Conservation (phyloP, 2,113 vertebrate genomes). For the Cyanocitta stelleri region DNA sequence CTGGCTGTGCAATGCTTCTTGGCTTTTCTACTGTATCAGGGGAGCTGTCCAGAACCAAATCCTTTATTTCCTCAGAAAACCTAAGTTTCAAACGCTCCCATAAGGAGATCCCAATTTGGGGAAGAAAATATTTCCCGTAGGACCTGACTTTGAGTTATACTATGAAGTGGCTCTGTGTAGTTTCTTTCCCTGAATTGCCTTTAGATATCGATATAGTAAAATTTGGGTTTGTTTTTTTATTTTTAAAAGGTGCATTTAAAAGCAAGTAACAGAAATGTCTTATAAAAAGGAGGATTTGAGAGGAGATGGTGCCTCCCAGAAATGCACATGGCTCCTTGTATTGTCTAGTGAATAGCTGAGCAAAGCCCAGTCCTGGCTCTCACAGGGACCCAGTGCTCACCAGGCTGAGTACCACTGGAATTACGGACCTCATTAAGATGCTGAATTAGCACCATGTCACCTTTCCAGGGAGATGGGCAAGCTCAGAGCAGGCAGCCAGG, state of each 20-base stretch:
- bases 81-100: background rate
- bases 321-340: accelerated
- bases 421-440: background rate
- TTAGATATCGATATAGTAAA: background rate
- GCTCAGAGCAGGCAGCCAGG: background rate
- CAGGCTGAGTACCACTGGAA: background rate
- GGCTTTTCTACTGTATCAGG: background rate
- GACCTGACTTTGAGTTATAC: background rate
- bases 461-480: background rate
- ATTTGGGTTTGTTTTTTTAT: background rate
- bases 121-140: background rate
- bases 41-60: background rate
- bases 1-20: background rate
- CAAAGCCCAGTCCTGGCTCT: background rate
- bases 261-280: background rate
- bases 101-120: background rate
- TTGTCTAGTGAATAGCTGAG: background rate
- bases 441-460: background rate
- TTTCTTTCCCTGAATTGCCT: background rate
- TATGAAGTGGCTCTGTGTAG: background rate
- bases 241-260: background rate
- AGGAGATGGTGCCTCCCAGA: background rate
- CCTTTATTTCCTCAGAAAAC: background rate
- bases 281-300: background rate
- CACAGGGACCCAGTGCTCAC: background rate